Evolutionary conservation across 2,888 invertebrate genomes (phyloP).

Genomic region (Psylliodes chrysocephalus): DNA sequence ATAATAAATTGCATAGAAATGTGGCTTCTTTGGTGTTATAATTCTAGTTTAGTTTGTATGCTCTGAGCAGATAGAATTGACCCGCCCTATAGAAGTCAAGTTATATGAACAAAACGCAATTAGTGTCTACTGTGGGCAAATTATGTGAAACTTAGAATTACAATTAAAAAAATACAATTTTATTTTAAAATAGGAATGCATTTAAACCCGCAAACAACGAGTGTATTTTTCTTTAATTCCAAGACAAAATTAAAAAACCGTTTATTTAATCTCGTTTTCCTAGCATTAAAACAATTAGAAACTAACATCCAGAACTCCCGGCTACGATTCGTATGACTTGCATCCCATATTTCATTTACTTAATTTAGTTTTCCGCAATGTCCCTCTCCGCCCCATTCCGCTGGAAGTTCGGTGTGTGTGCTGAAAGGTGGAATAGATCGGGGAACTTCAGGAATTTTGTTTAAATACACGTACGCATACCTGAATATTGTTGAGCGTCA

Average conservation of each 20-base stretch:
- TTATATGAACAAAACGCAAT: too few relatives aligned
- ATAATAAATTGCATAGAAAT: too few relatives aligned
- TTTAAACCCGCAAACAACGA: too few relatives aligned
- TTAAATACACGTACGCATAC: conserved; percentile 39
- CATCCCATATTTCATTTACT: conserved; percentile 20
- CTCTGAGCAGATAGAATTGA: too few relatives aligned
- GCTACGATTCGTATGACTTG: conserved; percentile 12
- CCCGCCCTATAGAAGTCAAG: too few relatives aligned
- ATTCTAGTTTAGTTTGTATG: too few relatives aligned
- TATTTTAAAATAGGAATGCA: too few relatives aligned
- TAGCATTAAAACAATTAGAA: conserved; percentile 12
- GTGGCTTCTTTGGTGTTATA: too few relatives aligned
- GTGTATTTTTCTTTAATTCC: too few relatives aligned
- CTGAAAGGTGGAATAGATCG: conserved; percentile 38
- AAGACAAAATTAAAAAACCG: neutral
- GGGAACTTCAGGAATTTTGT: conserved; percentile 35
- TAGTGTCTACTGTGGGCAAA: too few relatives aligned
- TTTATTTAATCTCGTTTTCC: neutral
- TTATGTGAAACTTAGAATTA: too few relatives aligned
- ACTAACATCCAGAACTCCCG: neutral
- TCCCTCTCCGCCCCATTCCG: conserved; percentile 20
- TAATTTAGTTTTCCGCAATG: conserved; percentile 23
- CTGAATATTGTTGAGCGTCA: conserved; percentile 29
- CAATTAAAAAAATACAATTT: too few relatives aligned
- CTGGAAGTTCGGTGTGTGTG: conserved; percentile 30